Conservation (phyloP, 2,113 vertebrate genomes). For the Paradisaea rubra region DNA sequence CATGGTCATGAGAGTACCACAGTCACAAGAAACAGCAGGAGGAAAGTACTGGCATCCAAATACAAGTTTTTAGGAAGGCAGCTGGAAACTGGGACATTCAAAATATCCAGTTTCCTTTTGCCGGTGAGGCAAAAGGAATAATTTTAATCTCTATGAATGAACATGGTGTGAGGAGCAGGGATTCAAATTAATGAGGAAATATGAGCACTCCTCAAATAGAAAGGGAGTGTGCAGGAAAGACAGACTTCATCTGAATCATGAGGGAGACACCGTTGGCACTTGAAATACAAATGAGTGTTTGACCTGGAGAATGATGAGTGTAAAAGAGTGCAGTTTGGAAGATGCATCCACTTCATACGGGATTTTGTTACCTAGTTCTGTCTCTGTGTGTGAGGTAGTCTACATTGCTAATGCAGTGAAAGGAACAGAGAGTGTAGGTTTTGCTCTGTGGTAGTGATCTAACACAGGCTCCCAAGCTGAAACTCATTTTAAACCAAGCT, state of each 20-base stretch:
- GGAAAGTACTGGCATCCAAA: background rate
- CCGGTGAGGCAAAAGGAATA: background rate
- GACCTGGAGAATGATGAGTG: background rate
- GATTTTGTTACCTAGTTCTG: background rate
- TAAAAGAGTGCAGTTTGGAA: background rate
- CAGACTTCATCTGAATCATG: background rate
- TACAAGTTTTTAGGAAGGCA: background rate
- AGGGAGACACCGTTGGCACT: background rate
- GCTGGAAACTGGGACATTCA: background rate
- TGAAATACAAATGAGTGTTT: background rate
- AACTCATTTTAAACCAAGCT: background rate
- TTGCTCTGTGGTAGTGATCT: background rate
- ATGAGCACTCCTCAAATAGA: background rate
- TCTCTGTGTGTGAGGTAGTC: background rate
- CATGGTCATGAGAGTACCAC: background rate
- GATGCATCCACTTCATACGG: background rate
- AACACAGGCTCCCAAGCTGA: background rate
- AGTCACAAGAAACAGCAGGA: background rate
- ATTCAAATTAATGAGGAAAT: background rate
- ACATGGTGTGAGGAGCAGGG: background rate
- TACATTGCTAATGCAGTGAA: background rate
- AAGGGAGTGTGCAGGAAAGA: background rate
- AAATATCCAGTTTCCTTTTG: background rate
- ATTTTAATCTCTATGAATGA: background rate
- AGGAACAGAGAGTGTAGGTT: background rate